These are phyloP conservation scores for Phacellophora camtschatica DNA, from an alignment of 30 jellyfish, hydroid and myxozoan genomes.

Conservation along the genomic window DNA sequence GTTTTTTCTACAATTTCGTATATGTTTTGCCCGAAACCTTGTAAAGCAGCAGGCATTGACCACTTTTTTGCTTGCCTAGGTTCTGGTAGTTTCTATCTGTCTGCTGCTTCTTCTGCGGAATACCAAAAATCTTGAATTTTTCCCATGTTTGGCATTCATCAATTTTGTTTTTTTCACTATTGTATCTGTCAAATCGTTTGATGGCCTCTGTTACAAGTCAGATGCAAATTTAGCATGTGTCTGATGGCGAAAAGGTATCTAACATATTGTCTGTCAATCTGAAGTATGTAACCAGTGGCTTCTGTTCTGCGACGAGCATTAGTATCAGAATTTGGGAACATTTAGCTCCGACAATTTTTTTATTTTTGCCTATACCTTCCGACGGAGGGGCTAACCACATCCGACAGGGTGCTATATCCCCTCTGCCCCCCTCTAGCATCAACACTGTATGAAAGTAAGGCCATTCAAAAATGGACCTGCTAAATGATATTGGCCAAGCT, in stretches of 20 bases:
- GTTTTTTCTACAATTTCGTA: slow-evolving; percentile 8
- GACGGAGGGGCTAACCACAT: too few species aligned
- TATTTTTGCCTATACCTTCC: too few species aligned
- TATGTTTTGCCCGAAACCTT: background rate
- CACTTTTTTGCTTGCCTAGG: slow-evolving; percentile 5
- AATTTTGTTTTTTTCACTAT: background rate
- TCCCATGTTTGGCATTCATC: slow-evolving; percentile 5
- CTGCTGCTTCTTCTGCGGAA: slow-evolving; percentile 25
- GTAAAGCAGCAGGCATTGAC: slow-evolving; percentile 1
- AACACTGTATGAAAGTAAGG: too few species aligned
- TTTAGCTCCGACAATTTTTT: too few species aligned
- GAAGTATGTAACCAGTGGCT: slow-evolving; percentile 19
- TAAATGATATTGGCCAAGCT: too few species aligned
- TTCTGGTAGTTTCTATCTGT: background rate
- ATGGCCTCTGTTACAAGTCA: slow-evolving; percentile 3
- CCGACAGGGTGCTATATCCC: too few species aligned
- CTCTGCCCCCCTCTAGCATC: too few species aligned
- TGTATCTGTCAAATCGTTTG: slow-evolving; percentile 15
- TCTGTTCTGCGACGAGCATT: slow-evolving; percentile 4
- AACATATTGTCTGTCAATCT: slow-evolving; percentile 17
- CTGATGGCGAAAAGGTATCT: slow-evolving; percentile 36
- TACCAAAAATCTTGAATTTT: background rate
- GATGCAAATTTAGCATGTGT: slow-evolving; percentile 20
- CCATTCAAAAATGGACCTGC: too few species aligned
- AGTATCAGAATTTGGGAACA: too few species aligned